Base-by-base conservation (phyloP, 1,140 invertebrate species). In the Drosophila navojoa region DNA sequence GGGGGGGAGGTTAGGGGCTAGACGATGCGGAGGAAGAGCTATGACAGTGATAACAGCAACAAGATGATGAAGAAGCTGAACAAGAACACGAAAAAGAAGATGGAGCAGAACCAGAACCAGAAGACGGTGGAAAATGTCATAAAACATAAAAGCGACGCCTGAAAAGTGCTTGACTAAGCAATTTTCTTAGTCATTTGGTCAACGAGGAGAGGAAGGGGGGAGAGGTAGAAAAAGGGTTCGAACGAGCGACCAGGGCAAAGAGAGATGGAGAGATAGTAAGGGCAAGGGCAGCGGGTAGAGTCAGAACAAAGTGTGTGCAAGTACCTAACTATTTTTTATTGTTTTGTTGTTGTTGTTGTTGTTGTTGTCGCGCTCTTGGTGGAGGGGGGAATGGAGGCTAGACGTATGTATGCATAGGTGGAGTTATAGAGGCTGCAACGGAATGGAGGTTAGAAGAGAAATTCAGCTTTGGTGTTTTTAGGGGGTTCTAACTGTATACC, bases 131-230 rank as follows among this genome's bases (percentile, higher is more conserved):
- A 60, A 75, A 67, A 81, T 81, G 78, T 81, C 79, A 81, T 81
- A 81, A 81, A 81, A 81, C 66, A 81, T 81, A 81, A 81, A 81
- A 69, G 78, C 79, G 79, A 81, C 70, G 79, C 74, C 79, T 80
- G 79, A 70, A 81, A 81, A 81, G 79, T 81, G 79, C 79, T 81
- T 74, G 79, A 71, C 78, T 77, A 81, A 81, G 79, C 79, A 81
- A 81, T 81, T 81, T 81, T 81, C 79, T 81, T 74, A 74, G 79
- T 74, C 79, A 81, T 77, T 80, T 81, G 79, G 78, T 74, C 79
- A 81, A 67, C 60, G 66, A 58, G n/a, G 35, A 35, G 42, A 6
- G 42, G 1, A 15, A n/a, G n/a, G 19, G 1, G 13, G 2, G 7
- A 15, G 15, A 4, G 40, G 1, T 3, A 35, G 0, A 7, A 2